Conservation (phyloP, 30 jellyfish, hydroid and myxozoan species). For the Chironex yamaguchii region DNA sequence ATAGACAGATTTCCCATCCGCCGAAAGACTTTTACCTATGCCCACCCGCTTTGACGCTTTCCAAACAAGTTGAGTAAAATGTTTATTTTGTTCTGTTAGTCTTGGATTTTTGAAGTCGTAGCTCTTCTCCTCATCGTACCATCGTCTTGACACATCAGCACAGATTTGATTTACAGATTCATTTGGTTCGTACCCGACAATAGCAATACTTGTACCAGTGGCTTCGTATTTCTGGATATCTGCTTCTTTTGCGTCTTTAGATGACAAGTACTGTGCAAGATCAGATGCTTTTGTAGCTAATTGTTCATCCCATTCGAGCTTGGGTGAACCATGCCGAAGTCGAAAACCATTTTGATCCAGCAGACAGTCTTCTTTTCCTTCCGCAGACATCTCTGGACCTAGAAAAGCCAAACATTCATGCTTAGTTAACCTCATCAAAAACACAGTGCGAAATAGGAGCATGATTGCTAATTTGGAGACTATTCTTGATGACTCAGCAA, state of each 20-base stretch:
- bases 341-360: slow-evolving; percentile 80
- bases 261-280: slow-evolving; percentile 69
- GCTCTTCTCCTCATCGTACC: slow-evolving; percentile 87
- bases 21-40: slow-evolving; percentile 58
- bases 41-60: slow-evolving; percentile 81
- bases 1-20: slow-evolving; percentile 42
- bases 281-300: slow-evolving; percentile 76
- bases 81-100: slow-evolving; percentile 61
- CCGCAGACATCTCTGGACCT: slow-evolving; percentile 18
- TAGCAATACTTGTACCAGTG: slow-evolving; percentile 75
- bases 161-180: slow-evolving; percentile 61
- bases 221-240: slow-evolving; percentile 60
- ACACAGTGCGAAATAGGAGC: too few relatives aligned
- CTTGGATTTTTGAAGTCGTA: slow-evolving; percentile 79
- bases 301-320: slow-evolving; percentile 71
- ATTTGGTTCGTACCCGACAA: slow-evolving; percentile 56
- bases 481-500: too few relatives aligned
- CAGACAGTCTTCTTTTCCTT: slow-evolving; percentile 69
- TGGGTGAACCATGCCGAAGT: slow-evolving; percentile 73
- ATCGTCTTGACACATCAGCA: slow-evolving; percentile 65
- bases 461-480: too few relatives aligned
- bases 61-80: slow-evolving; percentile 93
- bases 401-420: too few relatives aligned
- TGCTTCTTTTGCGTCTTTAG: slow-evolving; percentile 35
- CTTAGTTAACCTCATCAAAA: too few relatives aligned